Evolutionary conservation across 2,113 vertebrate genomes (phyloP).

Genomic region (Irena cyanogastra): DNA sequence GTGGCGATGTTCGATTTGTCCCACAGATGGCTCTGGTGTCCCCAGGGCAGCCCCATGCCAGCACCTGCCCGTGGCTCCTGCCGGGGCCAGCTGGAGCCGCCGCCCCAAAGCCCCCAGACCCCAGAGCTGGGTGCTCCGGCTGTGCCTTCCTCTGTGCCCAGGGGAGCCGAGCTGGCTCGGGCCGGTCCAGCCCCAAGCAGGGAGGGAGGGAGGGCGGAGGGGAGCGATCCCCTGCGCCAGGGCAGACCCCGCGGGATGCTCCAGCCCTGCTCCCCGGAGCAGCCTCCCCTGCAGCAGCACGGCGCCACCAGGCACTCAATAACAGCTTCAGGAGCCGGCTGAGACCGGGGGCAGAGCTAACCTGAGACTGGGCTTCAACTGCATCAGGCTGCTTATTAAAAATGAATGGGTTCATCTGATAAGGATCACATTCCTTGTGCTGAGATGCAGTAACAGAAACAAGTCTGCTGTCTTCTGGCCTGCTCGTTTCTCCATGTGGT

Average conservation of each 20-base stretch:
- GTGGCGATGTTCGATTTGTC: accelerated
- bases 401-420: neutral
- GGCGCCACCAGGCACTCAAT: accelerated
- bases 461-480: neutral
- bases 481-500: neutral
- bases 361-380: neutral
- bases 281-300: neutral
- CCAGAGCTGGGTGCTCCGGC: accelerated
- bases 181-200: accelerated
- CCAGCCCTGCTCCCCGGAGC: accelerated
- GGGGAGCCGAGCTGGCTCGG: neutral
- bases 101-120: too few relatives aligned
- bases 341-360: neutral
- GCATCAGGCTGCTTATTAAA: neutral
- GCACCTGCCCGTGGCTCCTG: too few relatives aligned
- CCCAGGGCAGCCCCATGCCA: neutral
- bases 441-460: neutral
- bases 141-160: accelerated
- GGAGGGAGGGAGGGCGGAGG: neutral
- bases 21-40: neutral
- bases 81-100: accelerated
- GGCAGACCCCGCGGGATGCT: accelerated
- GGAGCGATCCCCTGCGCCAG: accelerated
- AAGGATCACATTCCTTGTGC: neutral
- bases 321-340: neutral